A percentile compares a stretch with the other conserved stretches of the same genome.
These are phyloP conservation scores for Pteria penguin DNA, from an alignment of 2,888 invertebrate species.

Conservation along the genomic window DNA sequence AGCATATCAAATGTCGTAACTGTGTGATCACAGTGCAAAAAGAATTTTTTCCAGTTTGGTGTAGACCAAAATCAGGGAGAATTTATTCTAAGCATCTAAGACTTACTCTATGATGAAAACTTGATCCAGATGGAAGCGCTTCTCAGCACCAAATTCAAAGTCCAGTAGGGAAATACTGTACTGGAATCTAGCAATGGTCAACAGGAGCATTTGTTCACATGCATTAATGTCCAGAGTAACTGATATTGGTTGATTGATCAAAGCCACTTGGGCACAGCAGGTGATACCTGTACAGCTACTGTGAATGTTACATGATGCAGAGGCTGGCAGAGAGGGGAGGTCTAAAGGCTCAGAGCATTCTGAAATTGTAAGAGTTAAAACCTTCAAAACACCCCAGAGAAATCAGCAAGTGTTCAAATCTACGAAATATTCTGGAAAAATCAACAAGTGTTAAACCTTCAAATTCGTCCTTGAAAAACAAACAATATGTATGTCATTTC, in stretches of 20 bases:
- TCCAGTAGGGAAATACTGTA: slow-evolving; percentile 25
- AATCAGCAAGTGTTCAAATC: too few species aligned
- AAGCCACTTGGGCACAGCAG: slow-evolving; percentile 39
- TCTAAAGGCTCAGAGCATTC: background rate
- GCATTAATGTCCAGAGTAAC: slow-evolving; percentile 1
- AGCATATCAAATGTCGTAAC: too few species aligned
- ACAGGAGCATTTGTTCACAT: slow-evolving; percentile 1
- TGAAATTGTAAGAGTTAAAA: background rate
- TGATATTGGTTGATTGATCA: slow-evolving; percentile 12
- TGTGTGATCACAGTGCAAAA: too few species aligned
- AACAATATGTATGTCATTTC: too few species aligned
- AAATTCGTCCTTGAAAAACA: too few species aligned
- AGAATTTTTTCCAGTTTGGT: too few species aligned
- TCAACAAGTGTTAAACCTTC: too few species aligned
- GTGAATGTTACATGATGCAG: slow-evolving; percentile 36
- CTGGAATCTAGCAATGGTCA: slow-evolving; percentile 33
- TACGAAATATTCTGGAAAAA: too few species aligned
- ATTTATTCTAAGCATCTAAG: too few species aligned
- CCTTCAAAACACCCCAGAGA: too few species aligned
- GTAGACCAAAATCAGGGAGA: too few species aligned
- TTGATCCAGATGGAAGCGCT: slow-evolving; percentile 10
- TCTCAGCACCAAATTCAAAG: slow-evolving; percentile 18
- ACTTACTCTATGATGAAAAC: slow-evolving; percentile 19
- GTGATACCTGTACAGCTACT: slow-evolving; percentile 37
- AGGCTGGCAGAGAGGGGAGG: slow-evolving; percentile 5